Base-by-base conservation (phyloP, 2,797 vertebrate genomes). In the Fratercula arctica region DNA sequence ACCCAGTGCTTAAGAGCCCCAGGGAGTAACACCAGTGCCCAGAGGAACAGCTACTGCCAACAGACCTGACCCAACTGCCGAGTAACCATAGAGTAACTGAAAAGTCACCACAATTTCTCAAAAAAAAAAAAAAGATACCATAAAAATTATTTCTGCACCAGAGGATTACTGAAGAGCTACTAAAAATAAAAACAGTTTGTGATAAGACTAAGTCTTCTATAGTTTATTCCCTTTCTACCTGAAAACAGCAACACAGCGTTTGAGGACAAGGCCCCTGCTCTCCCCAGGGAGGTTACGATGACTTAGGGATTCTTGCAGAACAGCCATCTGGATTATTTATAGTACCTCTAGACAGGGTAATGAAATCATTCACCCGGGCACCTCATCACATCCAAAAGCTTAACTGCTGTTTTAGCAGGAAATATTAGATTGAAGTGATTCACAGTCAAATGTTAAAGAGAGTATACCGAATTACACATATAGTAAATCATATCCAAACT, bases 241-340 rank as follows among this genome's bases (percentile, higher is more conserved):
- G 72, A 41, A 67, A 69, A 19, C 3, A 69, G 84, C 84, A 25
- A 21, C 33, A 45, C 6, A 73, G 85, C 7, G 28, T 26, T 53
- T 61, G 73, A 93, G 87, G 94, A 69, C 9, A 8, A 81, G 86
- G 73, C n/a, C 43, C 56, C 85, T 50, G 67, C 78, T 59, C 84
- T 48, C 94, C 15, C 78, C 64, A n/a, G 92, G 88, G 95, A 97
- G 87, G 88, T 54, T 31, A 66, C 1, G 3, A 95, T 91, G 97
- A 97, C 96, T 96, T 85, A 48, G 94, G 90, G 90, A 95, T 96
- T 97, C 95, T 82, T 28, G 81, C 84, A 73, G 69, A 91, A 79
- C 81, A 77, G 78, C 83, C 90, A 64, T 41, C 13, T 23, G 25
- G 87, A 87, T 87, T 94, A 95, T 96, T 96, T 94, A 93, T 91